Conservation (phyloP, 2,888 invertebrate genomes). For the Dicyrtomina minuta region DNA sequence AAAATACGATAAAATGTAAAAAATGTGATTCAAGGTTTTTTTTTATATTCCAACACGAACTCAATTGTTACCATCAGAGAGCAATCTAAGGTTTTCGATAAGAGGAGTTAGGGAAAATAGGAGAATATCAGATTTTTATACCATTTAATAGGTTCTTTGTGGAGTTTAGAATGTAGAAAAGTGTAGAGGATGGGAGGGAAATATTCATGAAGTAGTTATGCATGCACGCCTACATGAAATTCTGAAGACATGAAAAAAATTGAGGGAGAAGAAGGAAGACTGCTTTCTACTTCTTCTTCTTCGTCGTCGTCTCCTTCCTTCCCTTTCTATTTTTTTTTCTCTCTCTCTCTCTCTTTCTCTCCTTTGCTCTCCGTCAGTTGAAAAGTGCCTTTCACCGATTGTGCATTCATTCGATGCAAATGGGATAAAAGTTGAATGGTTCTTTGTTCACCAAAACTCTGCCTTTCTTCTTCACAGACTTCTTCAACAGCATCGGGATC, state of each 20-base stretch:
- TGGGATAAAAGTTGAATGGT: slow-evolving; percentile 27
- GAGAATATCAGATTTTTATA: no score
- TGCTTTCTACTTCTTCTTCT: background rate
- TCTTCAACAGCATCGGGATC: background rate
- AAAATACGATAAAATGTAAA: no score
- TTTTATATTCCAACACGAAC: no score
- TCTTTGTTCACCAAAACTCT: slow-evolving; percentile 20
- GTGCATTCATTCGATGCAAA: slow-evolving; percentile 22
- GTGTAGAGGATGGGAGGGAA: background rate
- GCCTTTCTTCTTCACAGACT: background rate
- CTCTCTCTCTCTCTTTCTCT: background rate
- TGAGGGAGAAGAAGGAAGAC: background rate
- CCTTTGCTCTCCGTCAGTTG: background rate
- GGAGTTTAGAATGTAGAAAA: background rate
- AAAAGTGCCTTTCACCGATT: slow-evolving; percentile 8
- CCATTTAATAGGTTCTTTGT: no score
- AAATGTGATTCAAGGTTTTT: no score
- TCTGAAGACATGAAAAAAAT: background rate
- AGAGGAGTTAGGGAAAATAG: no score
- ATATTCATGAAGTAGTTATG: no score
- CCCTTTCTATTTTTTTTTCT: background rate
- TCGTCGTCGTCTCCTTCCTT: background rate
- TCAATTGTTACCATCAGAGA: no score
- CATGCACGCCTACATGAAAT: background rate
- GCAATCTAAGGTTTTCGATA: no score